Evolutionary conservation across 53 echinoderm and acorn worm species (phyloP).

Genomic region (Paelopatides confundens): DNA sequence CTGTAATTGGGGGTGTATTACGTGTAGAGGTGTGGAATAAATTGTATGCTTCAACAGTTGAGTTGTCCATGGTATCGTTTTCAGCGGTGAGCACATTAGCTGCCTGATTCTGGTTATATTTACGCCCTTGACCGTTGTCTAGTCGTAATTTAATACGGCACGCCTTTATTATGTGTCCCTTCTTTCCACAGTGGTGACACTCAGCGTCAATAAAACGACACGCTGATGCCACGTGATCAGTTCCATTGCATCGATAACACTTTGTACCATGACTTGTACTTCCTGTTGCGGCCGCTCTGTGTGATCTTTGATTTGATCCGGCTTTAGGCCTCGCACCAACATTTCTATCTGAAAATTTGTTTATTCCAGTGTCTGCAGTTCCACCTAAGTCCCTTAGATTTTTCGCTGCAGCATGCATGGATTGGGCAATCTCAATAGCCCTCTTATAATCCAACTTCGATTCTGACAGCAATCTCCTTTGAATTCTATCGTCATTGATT

Average conservation of each 20-base stretch:
- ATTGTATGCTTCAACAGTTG: not conserved
- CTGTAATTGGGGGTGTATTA: not conserved
- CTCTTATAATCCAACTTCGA: not conserved
- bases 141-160: not conserved
- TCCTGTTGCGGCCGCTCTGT: too few species aligned
- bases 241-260: slow-evolving; percentile 56
- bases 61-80: too few species aligned
- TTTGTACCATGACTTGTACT: too few species aligned
- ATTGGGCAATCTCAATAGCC: slow-evolving; percentile 2
- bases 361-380: too few species aligned
- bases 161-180: slow-evolving; percentile 50
- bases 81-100: not conserved
- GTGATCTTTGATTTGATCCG: not conserved
- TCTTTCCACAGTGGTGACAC: slow-evolving; percentile 54
- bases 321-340: too few species aligned
- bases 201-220: slow-evolving; percentile 51
- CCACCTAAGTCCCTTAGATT: slow-evolving; percentile 4
- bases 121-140: too few species aligned
- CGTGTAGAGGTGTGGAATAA: not conserved
- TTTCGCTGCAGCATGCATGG: not conserved
- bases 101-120: too few species aligned
- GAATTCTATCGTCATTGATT: slow-evolving; percentile 38
- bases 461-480: slow-evolving; percentile 23
- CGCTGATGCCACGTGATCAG: slow-evolving; percentile 33
- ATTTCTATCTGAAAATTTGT: too few species aligned